Percentiles rank a stretch among this genome's conserved stretches.
These are phyloP conservation scores for Megalurothrips usitatus DNA, from an alignment of 2,888 invertebrate species.

Conservation along the genomic window DNA sequence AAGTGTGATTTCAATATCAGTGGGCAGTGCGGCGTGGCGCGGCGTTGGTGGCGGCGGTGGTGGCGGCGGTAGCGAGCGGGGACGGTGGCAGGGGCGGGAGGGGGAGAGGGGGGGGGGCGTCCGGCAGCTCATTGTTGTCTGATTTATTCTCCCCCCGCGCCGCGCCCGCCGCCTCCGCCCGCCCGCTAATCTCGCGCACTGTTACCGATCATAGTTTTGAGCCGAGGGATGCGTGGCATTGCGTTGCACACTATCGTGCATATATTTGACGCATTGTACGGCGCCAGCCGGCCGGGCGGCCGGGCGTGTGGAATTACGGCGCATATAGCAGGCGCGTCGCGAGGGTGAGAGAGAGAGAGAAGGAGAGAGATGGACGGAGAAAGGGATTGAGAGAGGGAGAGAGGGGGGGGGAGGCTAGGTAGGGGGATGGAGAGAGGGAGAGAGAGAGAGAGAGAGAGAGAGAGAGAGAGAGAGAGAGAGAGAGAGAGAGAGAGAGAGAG, in stretches of 20 bases:
- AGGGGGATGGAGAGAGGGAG: no score
- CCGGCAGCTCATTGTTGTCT: slow-evolving; percentile 11
- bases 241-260: background rate
- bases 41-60: background rate
- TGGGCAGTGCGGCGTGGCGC: background rate
- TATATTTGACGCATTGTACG: slow-evolving; percentile 19
- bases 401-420: no score
- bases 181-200: slow-evolving; percentile 13
- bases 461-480: no score
- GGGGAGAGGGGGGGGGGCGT: background rate
- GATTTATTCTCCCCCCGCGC: slow-evolving; percentile 9
- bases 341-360: no score
- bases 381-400: no score
- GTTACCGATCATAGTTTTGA: slow-evolving; percentile 25
- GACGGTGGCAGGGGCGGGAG: background rate
- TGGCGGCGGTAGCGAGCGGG: background rate
- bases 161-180: background rate
- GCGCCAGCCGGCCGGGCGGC: background rate
- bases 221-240: background rate
- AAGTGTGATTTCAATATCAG: slow-evolving; percentile 23
- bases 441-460: no score
- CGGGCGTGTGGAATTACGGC: background rate
- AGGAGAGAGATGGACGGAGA: no score
- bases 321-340: no score
- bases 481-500: no score